phyloP scores from a whole-genome alignment of 1,140 invertebrate genomes.

The Linepithema humile region DNA sequence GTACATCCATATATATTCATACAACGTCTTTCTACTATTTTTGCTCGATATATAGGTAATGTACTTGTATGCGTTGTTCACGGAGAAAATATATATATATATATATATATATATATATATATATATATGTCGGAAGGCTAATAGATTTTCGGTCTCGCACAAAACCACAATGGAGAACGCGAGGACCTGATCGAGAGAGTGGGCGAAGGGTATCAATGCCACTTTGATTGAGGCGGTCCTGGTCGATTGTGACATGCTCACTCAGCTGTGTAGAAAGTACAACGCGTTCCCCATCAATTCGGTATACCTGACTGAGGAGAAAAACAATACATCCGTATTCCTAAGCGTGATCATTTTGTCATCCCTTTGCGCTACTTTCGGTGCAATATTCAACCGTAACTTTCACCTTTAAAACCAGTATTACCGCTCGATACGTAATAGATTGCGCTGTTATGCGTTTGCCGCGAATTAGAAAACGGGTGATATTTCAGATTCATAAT shows the following conservation, averaged over 20 bases:
- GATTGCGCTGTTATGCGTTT: background rate
- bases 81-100: background rate
- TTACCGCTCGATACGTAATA: background rate
- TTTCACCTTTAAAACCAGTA: constrained; percentile 15
- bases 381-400: constrained; percentile 24
- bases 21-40: background rate
- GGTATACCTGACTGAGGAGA: constrained; percentile 66
- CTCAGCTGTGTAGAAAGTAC: constrained; percentile 79
- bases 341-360: constrained; percentile 67
- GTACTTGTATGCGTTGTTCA: background rate
- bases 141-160: constrained; percentile 78
- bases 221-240: constrained; percentile 81
- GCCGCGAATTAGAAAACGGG: background rate
- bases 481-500: background rate
- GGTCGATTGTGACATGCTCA: constrained; percentile 81
- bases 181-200: constrained; percentile 62
- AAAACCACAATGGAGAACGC: constrained; percentile 73
- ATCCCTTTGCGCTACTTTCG: constrained; percentile 54
- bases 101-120: constrained; percentile 51
- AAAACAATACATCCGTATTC: constrained; percentile 62
- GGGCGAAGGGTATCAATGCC: constrained; percentile 80
- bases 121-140: constrained; percentile 70
- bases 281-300: constrained; percentile 69
- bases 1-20: background rate
- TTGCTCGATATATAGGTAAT: background rate